These are phyloP conservation scores for Oscheius sp. DNA, from an alignment of 2,888 invertebrate species.

Conservation along the genomic window DNA sequence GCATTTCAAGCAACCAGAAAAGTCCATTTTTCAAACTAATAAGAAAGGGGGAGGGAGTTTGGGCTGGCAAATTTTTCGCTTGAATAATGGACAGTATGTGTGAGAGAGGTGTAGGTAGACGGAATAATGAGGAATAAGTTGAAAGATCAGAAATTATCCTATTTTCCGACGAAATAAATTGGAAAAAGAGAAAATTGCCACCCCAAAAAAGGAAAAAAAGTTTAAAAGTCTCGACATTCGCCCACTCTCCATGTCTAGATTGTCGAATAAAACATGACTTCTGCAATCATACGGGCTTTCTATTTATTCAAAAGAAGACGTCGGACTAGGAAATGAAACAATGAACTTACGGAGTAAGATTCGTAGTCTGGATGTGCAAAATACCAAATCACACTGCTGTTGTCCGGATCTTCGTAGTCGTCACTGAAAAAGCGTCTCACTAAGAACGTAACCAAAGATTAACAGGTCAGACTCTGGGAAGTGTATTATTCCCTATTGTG, in stretches of 20 bases:
- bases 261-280: constrained; percentile 24
- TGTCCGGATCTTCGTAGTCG: background rate
- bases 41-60: too few species aligned
- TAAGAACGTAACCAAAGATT: too few species aligned
- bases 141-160: background rate
- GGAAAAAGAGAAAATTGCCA: background rate
- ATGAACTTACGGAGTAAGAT: constrained; percentile 23
- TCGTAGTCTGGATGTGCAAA: constrained; percentile 31
- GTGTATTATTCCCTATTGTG: too few species aligned
- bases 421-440: constrained; percentile 24
- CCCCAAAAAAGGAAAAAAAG: background rate
- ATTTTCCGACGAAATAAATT: background rate
- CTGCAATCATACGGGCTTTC: background rate
- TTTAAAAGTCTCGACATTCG: background rate
- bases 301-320: background rate
- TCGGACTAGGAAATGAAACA: background rate
- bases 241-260: background rate
- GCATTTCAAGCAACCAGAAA: too few species aligned
- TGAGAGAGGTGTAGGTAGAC: too few species aligned
- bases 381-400: constrained; percentile 19
- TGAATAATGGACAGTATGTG: too few species aligned
- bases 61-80: too few species aligned
- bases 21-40: too few species aligned
- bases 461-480: too few species aligned
- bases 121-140: too few species aligned